Evolutionary conservation across 2,888 invertebrate species (phyloP), one percentile per base, ranked within the genome.

Genomic region (Agrotis puta): DNA sequence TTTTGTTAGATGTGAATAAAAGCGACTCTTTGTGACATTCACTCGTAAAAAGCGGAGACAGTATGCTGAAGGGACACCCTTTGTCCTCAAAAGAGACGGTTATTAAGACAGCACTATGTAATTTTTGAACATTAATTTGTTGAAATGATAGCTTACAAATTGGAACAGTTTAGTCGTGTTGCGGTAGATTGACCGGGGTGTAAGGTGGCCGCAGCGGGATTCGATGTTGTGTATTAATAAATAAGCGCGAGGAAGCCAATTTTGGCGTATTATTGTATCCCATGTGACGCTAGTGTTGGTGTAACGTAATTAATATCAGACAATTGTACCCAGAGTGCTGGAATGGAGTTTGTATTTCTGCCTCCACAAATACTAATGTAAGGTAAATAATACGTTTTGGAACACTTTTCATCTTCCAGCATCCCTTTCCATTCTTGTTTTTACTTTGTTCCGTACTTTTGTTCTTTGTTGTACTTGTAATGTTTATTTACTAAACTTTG

Each of bases 1-100:
- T 93, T 93, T 94, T 92, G 91, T 90, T 89, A 88, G 84, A 92
- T 91, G 94, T 95, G 94, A 92, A 92, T 91, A 91, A 92, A 92
- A 91, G 88, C 83, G 87, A 88, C 88, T 88, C 90, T 91, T 92
- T 92, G 92, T 94, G 92, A 91, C 85, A 89, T 88, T 87, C 83
- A 90, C 87, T 88, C 85, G 86, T 89, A 90, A 90, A 89, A 90
- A 90, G 86, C 74, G 88, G 85, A 90, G 89, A 91, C 89, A 88
- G 87, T 91, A 91, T 90, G 89, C 85, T 88, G 84, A 87, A 87
- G 87, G 85, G 87, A 84, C 84, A 77, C 82, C 86, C 88, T 91
- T 91, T 90, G 90, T 89, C 82, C 83, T 72, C 79, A 78, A 84
- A 87, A 88, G 84, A 88, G 87, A 85, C 87, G 83, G 88, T 89